Evolutionary conservation across 2,888 invertebrate genomes (phyloP), one percentile per base, ranked within the genome.

Genomic region (Catocala sponsa): DNA sequence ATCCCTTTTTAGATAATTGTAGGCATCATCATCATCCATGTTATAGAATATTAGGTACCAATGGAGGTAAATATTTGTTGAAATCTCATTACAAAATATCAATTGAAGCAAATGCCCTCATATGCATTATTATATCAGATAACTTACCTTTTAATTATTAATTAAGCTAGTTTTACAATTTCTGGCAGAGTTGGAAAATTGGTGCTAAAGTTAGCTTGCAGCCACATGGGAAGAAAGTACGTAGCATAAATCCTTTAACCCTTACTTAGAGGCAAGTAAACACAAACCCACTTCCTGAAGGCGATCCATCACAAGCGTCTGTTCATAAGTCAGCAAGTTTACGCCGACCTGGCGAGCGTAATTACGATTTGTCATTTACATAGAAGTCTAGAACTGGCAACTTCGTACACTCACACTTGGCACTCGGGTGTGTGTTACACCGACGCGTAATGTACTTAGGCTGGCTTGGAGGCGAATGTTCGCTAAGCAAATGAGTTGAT

Each of bases 291-390:
- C 50, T 60, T 60, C 55, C 55, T 55, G 44, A 60, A 46, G 55
- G 25, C 11, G 33, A 50, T 55, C 54, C 43, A 49, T 54, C 59
- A 50, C 15, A 32, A 10, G 5, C 12, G 33, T 11, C 41, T 54
- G 55, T 25, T 44, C 49, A 50, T 54, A 44, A 55, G 55, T 60
- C 50, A 51, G 9, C 55, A 44, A 25, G 60, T 50, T 60, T 50
- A 50, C 60, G 38, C 32, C 49, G 43, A 7, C 15, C 43, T 10
- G 32, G 38, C 47, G 13, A 6, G 58, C 4, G 54, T 82, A 82
- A 84, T 84, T 83, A 83, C 76, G 76, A 78, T 78, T 76, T 71
- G 79, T 82, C 79, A 83, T 82, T 82, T 81, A 79, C 81, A 81
- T 83, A 80, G 78, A 70, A 77, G 75, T 67, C 75, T 77, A 74